Conservation (phyloP, 2,797 vertebrate genomes). For the Serranus cabrilla region DNA sequence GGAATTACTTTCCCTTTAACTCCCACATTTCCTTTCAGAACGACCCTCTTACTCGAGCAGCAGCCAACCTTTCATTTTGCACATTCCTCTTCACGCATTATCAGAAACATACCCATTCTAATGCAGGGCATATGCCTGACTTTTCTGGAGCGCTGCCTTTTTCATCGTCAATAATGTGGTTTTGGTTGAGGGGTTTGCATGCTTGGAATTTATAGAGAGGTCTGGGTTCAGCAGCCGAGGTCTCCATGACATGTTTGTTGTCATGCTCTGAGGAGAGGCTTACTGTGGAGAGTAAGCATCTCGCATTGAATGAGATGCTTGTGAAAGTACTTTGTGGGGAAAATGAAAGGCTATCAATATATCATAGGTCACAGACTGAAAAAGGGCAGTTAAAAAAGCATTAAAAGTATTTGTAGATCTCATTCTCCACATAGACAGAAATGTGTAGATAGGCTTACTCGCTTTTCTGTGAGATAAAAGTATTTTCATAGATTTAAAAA, state of each 20-base stretch:
- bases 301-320: constrained; percentile 2
- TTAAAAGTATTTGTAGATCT: neutral
- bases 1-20: constrained; percentile 76
- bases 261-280: constrained; percentile 60
- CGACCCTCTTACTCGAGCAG: constrained; percentile 43
- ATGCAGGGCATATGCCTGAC: constrained; percentile 72
- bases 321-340: constrained; percentile 33
- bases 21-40: constrained; percentile 73
- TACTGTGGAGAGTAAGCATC: constrained; percentile 27
- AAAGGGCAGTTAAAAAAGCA: constrained; percentile 14
- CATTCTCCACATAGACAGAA: constrained; percentile 5
- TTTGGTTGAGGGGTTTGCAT: constrained; percentile 47
- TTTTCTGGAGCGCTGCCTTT: constrained; percentile 39
- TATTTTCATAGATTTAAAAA: neutral
- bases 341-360: constrained; percentile 21
- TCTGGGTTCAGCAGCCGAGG: constrained; percentile 48
- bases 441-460: neutral
- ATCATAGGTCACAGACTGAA: constrained; percentile 18
- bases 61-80: constrained; percentile 66
- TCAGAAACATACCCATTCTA: constrained; percentile 70
- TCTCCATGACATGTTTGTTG: constrained; percentile 65
- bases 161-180: constrained; percentile 47
- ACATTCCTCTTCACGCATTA: constrained; percentile 80
- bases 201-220: constrained; percentile 65
- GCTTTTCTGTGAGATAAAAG: neutral